Evolutionary conservation across 2,888 invertebrate genomes (phyloP).

Genomic region (Dicranocentrus wangi): DNA sequence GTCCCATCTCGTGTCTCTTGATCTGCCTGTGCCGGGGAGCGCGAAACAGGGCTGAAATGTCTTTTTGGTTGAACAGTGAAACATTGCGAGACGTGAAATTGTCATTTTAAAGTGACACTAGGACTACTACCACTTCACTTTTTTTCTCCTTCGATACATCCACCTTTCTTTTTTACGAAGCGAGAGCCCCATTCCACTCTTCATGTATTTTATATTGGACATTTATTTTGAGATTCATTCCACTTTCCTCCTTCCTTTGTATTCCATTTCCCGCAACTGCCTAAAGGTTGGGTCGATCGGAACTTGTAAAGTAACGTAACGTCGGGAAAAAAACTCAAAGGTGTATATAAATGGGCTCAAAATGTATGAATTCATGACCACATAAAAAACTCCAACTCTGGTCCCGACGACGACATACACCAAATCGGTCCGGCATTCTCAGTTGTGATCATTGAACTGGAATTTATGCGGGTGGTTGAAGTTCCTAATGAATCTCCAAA

Average conservation of each 20-base stretch:
- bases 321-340: too few species aligned
- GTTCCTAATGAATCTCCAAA: too few species aligned
- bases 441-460: too few species aligned
- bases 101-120: slow-evolving; percentile 59
- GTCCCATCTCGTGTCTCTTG: slow-evolving; percentile 18
- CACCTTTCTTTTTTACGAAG: slow-evolving; percentile 15
- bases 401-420: too few species aligned
- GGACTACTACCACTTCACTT: slow-evolving; percentile 42
- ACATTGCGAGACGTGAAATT: slow-evolving; percentile 28
- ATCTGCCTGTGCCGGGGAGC: slow-evolving; percentile 3
- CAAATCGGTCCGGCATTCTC: too few species aligned
- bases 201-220: slow-evolving; percentile 26
- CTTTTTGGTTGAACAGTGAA: slow-evolving; percentile 28
- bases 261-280: too few species aligned
- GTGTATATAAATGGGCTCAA: too few species aligned
- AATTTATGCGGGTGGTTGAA: too few species aligned
- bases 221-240: slow-evolving; percentile 21
- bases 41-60: slow-evolving; percentile 22
- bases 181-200: slow-evolving; percentile 19
- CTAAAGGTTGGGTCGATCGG: too few species aligned
- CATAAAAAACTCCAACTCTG: too few species aligned
- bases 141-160: not conserved
- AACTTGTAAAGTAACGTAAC: too few species aligned
- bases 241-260: not conserved
- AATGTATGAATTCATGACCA: too few species aligned